A percentile compares a stretch with the other conserved stretches of the same genome.
phyloP scores from a whole-genome alignment of 2,113 vertebrate genomes.

The Vulpes ferrilata region DNA sequence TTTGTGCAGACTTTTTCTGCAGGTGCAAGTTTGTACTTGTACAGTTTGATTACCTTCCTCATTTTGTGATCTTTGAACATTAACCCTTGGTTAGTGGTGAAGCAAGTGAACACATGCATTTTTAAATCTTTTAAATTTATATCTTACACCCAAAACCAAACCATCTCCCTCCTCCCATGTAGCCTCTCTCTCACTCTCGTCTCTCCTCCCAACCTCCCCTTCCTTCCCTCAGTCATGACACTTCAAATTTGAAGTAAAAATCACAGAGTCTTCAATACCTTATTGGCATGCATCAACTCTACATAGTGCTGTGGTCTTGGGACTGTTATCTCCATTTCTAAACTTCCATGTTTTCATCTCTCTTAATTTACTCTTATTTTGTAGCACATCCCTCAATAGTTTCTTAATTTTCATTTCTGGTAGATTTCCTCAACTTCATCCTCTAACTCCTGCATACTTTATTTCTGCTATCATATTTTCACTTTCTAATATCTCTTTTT shows the following conservation, averaged over 20 bases:
- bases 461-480: conserved; percentile 12
- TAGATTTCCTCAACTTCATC: conserved; percentile 20
- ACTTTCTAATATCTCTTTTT: conserved; percentile 8
- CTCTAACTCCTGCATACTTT: not conserved
- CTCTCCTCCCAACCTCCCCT: not conserved
- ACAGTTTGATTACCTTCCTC: conserved; percentile 78
- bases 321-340: not conserved
- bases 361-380: conserved; percentile 42
- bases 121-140: conserved; percentile 41
- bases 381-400: not conserved
- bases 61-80: conserved; percentile 80
- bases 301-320: not conserved
- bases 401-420: conserved; percentile 40
- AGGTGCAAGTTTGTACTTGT: conserved; percentile 83
- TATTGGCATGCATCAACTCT: not conserved
- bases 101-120: not conserved
- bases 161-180: not conserved
- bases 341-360: not conserved
- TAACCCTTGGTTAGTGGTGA: conserved; percentile 27
- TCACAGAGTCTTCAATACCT: not conserved
- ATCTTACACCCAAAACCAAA: not conserved
- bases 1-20: conserved; percentile 84
- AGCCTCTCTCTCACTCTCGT: not conserved
- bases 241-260: conserved; percentile 10
- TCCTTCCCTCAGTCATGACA: not conserved